A percentile compares a stretch with the other conserved stretches of the same genome.
Evolutionary conservation across 2,888 invertebrate genomes (phyloP).

Genomic region (Clusia tigrina): DNA sequence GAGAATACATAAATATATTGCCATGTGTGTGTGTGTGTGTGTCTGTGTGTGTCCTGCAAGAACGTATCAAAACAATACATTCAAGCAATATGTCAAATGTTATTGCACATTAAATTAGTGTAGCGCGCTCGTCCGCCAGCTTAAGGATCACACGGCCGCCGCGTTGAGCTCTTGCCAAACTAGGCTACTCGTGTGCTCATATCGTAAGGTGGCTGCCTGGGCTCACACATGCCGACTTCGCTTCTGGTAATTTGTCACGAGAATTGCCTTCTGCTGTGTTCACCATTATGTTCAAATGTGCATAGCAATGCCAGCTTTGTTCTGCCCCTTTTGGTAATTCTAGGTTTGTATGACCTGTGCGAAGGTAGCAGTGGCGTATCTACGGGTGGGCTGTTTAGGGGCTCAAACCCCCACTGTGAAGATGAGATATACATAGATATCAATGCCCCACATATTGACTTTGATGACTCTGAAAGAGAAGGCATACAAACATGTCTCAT

Average conservation of each 20-base stretch:
- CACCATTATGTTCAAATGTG: conserved; percentile 20
- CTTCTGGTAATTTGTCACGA: conserved; percentile 53
- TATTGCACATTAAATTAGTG: conserved; percentile 60
- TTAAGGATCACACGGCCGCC: conserved; percentile 11
- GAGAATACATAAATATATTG: background rate
- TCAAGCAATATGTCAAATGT: conserved; percentile 59
- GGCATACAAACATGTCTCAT: too few relatives aligned
- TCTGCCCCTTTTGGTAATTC: background rate
- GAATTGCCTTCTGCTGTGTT: conserved; percentile 35
- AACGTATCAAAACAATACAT: conserved; percentile 54
- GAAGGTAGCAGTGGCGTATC: too few relatives aligned
- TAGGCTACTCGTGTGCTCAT: conserved; percentile 1
- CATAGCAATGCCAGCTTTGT: too few relatives aligned
- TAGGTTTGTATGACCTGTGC: background rate
- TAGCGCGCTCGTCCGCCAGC: conserved; percentile 30
- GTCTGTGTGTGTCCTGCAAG: conserved; percentile 13
- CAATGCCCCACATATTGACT: too few relatives aligned
- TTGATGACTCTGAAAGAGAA: too few relatives aligned
- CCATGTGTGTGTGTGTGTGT: background rate
- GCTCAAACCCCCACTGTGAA: too few relatives aligned
- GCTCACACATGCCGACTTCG: conserved; percentile 20
- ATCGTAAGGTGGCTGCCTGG: background rate
- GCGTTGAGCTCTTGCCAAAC: conserved; percentile 9
- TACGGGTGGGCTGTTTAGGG: too few relatives aligned
- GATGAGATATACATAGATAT: too few relatives aligned